phyloP scores from a whole-genome alignment of 2,888 invertebrate species.

The Ormyrus labotus region DNA sequence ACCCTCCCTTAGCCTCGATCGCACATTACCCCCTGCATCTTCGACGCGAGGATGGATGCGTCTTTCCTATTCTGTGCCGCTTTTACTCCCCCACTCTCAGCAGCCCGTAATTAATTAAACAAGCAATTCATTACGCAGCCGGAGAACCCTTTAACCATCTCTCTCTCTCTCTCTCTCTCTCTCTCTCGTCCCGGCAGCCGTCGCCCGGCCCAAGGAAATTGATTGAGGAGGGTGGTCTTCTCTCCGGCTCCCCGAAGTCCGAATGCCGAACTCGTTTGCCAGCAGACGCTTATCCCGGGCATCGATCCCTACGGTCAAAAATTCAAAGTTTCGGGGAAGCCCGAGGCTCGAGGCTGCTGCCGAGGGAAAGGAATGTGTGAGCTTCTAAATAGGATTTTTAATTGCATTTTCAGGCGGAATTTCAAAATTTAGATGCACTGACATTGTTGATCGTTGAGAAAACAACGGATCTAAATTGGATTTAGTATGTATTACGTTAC shows the following conservation, averaged over 20 bases:
- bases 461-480: no score
- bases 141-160: conserved; percentile 63
- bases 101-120: conserved; percentile 83
- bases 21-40: conserved; percentile 15
- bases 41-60: conserved; percentile 67
- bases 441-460: no score
- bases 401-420: no score
- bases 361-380: no score
- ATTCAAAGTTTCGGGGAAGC: no score
- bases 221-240: conserved; percentile 69
- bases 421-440: no score
- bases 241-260: conserved; percentile 26
- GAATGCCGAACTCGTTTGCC: conserved; percentile 31
- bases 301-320: no score
- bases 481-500: no score
- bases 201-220: conserved; percentile 69
- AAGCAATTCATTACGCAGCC: conserved; percentile 83
- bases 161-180: conserved; percentile 47
- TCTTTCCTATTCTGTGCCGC: conserved; percentile 63
- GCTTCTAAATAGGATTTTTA: no score
- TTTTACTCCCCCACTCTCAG: conserved; percentile 54
- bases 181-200: conserved; percentile 58
- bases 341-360: no score
- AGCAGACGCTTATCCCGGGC: not conserved
- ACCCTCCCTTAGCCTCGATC: not conserved